Percentiles rank a stretch among this genome's conserved stretches.
Evolutionary conservation across 92 coral and sea anemone species (phyloP).

Genomic region (Micromussa lordhowensis): DNA sequence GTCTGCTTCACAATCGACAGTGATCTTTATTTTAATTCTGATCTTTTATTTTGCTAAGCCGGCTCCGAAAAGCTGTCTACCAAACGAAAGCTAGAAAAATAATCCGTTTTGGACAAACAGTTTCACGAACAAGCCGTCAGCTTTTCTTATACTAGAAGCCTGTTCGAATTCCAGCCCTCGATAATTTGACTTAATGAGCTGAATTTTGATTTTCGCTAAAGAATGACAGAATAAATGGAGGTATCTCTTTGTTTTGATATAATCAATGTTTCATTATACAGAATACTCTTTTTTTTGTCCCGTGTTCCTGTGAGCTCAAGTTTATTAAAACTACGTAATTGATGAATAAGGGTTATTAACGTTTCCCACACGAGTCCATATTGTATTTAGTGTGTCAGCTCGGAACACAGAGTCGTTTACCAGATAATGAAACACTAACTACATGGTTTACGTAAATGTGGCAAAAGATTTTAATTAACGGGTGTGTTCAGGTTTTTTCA

Average conservation of each 20-base stretch:
- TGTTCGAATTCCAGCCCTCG: constrained; percentile 1
- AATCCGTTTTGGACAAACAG: not conserved
- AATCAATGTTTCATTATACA: not conserved
- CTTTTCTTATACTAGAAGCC: not conserved
- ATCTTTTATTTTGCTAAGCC: not conserved
- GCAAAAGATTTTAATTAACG: no score
- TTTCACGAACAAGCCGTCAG: not conserved
- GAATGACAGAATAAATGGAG: not conserved
- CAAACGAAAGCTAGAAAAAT: not conserved
- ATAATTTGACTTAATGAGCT: not conserved
- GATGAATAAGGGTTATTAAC: no score
- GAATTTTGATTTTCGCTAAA: not conserved
- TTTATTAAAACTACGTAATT: not conserved
- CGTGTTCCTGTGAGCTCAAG: not conserved
- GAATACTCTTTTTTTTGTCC: not conserved
- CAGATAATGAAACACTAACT: no score
- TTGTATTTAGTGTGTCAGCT: no score
- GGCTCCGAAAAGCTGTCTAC: not conserved
- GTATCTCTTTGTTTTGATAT: not conserved
- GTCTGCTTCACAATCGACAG: not conserved
- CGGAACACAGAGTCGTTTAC: no score
- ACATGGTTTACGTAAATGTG: no score
- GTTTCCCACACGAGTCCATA: no score
- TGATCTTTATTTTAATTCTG: not conserved
- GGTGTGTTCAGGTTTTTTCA: no score